phyloP scores from a whole-genome alignment of 2,888 invertebrate genomes.

The Pinctada fucata region DNA sequence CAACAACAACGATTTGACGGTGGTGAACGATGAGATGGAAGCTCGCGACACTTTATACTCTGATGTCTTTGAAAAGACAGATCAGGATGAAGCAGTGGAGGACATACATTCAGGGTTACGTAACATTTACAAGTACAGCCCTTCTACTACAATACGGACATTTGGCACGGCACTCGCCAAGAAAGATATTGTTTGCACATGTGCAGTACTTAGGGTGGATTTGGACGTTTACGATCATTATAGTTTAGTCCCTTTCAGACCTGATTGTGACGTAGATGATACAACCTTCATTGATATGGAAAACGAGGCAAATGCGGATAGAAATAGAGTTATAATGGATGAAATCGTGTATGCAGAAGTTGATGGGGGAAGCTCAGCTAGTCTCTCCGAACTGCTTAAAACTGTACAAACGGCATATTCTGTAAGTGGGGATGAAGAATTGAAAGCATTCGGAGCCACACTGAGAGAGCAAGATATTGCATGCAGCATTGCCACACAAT shows the following conservation, averaged over 20 bases:
- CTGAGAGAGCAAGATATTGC: too few relatives aligned
- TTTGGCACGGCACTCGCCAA: neutral
- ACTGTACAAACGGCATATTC: too few relatives aligned
- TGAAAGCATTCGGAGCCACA: too few relatives aligned
- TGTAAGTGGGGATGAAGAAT: too few relatives aligned
- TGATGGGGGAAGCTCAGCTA: too few relatives aligned
- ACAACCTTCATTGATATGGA: neutral
- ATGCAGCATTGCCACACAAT: too few relatives aligned
- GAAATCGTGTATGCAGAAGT: too few relatives aligned
- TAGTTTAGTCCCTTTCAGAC: neutral
- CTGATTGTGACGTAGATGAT: constrained; percentile 2
- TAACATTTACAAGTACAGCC: neutral
- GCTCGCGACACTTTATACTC: neutral
- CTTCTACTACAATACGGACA: neutral
- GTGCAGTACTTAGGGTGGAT: neutral
- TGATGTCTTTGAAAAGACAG: neutral
- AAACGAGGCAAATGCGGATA: neutral
- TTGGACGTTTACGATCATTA: neutral
- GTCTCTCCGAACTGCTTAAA: too few relatives aligned
- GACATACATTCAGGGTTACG: neutral
- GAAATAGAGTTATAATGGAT: neutral
- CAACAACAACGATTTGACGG: neutral
- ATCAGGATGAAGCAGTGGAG: neutral
- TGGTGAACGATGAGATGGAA: neutral
- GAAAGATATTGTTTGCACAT: neutral